These are phyloP conservation scores for Asarcornis scutulata DNA, from an alignment of 2,113 vertebrate genomes.

Conservation along the genomic window DNA sequence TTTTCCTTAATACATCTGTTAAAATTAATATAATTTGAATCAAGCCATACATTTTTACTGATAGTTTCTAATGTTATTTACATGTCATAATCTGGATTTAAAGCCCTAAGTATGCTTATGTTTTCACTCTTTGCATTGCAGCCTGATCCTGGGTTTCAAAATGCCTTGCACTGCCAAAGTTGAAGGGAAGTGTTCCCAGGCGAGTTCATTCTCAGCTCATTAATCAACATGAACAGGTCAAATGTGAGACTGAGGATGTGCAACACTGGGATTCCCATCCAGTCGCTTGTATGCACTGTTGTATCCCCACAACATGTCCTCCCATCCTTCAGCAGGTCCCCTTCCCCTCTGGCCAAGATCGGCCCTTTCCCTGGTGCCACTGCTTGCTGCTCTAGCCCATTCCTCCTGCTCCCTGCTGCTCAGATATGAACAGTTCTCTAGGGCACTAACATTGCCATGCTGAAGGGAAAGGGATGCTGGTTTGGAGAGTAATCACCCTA, in stretches of 20 bases:
- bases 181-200: conserved; percentile 15
- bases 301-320: background rate
- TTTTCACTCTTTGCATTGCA: conserved; percentile 23
- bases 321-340: background rate
- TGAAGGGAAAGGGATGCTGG: background rate
- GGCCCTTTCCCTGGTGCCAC: background rate
- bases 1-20: background rate
- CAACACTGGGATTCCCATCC: background rate
- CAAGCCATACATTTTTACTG: background rate
- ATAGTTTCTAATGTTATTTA: background rate
- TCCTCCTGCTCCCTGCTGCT: background rate
- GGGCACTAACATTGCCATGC: background rate
- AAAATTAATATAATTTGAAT: background rate
- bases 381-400: background rate
- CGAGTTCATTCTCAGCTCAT: conserved; percentile 12
- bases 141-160: conserved; percentile 35
- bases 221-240: conserved; percentile 14
- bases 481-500: background rate
- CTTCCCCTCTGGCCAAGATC: background rate
- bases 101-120: background rate
- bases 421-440: background rate
- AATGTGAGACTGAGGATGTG: background rate
- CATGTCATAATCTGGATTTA: conserved; percentile 18
- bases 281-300: background rate
- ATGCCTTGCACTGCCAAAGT: conserved; percentile 15